Evolutionary conservation across 2,113 vertebrate genomes (phyloP), one percentile per base, ranked within the genome.

Genomic region (Asarcornis scutulata): DNA sequence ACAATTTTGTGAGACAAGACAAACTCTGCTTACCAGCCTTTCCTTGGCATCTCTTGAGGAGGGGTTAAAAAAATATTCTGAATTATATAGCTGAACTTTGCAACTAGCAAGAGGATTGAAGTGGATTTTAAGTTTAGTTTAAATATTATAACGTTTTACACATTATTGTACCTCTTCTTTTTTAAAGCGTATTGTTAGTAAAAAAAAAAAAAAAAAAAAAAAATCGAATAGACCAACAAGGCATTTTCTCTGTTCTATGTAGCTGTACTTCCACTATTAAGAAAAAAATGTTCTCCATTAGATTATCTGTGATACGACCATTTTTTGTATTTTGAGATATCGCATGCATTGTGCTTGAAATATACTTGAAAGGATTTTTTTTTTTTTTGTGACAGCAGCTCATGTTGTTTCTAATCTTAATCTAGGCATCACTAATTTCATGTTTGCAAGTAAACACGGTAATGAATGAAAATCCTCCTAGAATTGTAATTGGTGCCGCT

Each of bases 371-470:
- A 85, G 63, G 63, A 11, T 79, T 89, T 91, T 86, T 86, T 86
- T 67, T 78, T 91, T 86, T 86, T 86, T 67, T 78, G 72, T 86
- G 55, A 72, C 78, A 82, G 44, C 68, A 84, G 55, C 82, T 92
- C 27, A 9, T 36, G 40, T 81, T 62, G 15, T 87, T 93, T 91
- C 80, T 94, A 81, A 85, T 89, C 93, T 96, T 93, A 96, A 93
- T 96, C 92, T 83, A 82, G 76, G 86, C 90, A 96, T 78, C 73
- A 32, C 86, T 96, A 90, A 92, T 96, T 95, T 90, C 3, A 2
- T 93, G 86, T 93, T 97, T 96, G 66, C 34, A 68, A 94, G 86
- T 96, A 96, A 97, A 95, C 95, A 93, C 2, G 26, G 44, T 84
- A 95, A 96, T 97, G 92, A 94, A 82, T 83, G 74, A 91, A 67